Evolutionary conservation across 2,888 invertebrate genomes (phyloP).

Genomic region (Ecliptopera silaceata): DNA sequence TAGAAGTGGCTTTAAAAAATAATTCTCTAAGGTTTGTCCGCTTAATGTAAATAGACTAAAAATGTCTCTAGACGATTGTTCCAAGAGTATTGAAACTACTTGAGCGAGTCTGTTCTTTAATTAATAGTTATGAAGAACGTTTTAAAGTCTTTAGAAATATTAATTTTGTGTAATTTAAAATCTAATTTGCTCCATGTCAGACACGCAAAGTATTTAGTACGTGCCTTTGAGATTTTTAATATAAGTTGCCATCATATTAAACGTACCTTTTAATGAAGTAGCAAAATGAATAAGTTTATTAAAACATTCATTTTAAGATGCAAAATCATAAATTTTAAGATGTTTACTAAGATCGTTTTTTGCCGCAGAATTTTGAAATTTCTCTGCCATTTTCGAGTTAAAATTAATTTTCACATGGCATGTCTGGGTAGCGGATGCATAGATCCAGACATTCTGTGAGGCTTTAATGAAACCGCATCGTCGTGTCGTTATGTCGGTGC

Average conservation of each 20-base stretch:
- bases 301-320: background rate
- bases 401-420: slow-evolving; percentile 22
- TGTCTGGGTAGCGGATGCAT: slow-evolving; percentile 40
- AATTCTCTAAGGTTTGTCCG: slow-evolving; percentile 2
- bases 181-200: slow-evolving; percentile 32
- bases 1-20: background rate
- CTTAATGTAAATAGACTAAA: slow-evolving; percentile 13
- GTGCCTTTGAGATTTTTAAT: slow-evolving; percentile 17
- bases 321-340: background rate
- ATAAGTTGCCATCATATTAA: slow-evolving; percentile 3
- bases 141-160: slow-evolving; percentile 37
- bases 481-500: slow-evolving; percentile 49
- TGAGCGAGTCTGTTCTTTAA: slow-evolving; percentile 41
- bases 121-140: slow-evolving; percentile 44
- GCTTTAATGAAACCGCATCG: slow-evolving; percentile 62
- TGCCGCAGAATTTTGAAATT: slow-evolving; percentile 8
- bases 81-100: slow-evolving; percentile 47
- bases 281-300: slow-evolving; percentile 1
- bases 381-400: slow-evolving; percentile 18
- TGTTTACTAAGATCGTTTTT: background rate
- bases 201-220: slow-evolving; percentile 28
- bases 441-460: slow-evolving; percentile 57
- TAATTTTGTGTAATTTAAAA: slow-evolving; percentile 37
- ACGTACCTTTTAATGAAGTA: background rate
- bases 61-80: slow-evolving; percentile 43